Conservation (phyloP, 1,140 invertebrate genomes). For the Carposina sasakii region DNA sequence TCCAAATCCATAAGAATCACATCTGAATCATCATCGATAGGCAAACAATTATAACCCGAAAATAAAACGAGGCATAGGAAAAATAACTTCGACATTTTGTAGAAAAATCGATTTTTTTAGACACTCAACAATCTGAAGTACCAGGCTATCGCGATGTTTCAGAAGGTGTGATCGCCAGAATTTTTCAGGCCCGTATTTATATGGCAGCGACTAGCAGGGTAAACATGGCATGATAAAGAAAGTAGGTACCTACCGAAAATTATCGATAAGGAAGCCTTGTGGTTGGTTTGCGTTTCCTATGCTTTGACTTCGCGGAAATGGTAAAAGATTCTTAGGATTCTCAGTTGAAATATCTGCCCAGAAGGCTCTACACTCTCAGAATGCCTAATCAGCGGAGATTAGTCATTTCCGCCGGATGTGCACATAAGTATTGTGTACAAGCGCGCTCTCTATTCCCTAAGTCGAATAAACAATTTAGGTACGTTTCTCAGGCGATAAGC, state of each 20-base stretch:
- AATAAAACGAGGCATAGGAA: not conserved
- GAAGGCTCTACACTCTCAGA: no score
- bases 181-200: slow-evolving; percentile 33
- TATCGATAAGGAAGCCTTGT: slow-evolving; percentile 46
- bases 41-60: not conserved
- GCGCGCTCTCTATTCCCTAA: no score
- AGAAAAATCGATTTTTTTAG: no score
- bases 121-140: slow-evolving; percentile 23
- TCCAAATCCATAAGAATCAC: not conserved
- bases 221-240: slow-evolving; percentile 50
- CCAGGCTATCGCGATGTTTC: slow-evolving; percentile 33
- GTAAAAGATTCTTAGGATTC: no score
- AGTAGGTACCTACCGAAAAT: slow-evolving; percentile 32
- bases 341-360: no score
- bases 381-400: no score
- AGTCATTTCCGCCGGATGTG: no score
- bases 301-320: no score
- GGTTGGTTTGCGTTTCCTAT: slow-evolving; percentile 22
- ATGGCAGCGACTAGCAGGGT: slow-evolving; percentile 38
- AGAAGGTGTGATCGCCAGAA: slow-evolving; percentile 26
- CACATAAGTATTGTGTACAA: no score
- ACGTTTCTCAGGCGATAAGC: no score
- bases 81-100: slow-evolving; percentile 7
- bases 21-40: not conserved
- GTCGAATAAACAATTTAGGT: no score